Percentiles rank a stretch among this genome's conserved stretches.
Conservation (phyloP, 2,888 invertebrate genomes). For the Parnassius mnemosyne region DNA sequence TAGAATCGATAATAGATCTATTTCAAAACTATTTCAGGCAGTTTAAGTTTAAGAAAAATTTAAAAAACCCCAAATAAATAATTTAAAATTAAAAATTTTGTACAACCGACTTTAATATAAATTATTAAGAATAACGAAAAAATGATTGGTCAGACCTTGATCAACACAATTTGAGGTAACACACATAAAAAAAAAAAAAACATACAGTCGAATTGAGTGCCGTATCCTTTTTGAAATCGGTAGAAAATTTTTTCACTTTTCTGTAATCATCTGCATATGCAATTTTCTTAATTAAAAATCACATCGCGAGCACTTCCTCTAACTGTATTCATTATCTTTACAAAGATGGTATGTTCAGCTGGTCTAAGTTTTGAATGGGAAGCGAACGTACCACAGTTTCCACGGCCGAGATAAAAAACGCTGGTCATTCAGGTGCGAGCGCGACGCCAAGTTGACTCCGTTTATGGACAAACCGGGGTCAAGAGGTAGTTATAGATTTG, state of each 20-base stretch:
- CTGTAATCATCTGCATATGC: not conserved
- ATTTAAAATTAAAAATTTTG: no score
- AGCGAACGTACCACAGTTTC: slow-evolving; percentile 23
- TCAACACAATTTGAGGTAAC: no score
- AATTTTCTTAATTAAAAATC: not conserved
- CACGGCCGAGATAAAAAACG: slow-evolving; percentile 41
- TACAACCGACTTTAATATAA: no score
- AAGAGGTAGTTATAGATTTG: slow-evolving; percentile 31
- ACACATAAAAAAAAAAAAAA: no score
- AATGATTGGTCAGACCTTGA: no score
- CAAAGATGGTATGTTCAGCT: slow-evolving; percentile 33
- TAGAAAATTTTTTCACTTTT: not conserved
- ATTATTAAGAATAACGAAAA: no score
- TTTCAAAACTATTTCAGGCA: no score
- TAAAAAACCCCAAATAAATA: no score
- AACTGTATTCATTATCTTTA: slow-evolving; percentile 3
- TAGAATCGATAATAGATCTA: no score
- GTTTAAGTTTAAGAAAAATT: no score
- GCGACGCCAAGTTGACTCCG: slow-evolving; percentile 32
- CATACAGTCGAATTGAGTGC: no score
- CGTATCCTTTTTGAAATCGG: no score
- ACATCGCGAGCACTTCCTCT: not conserved
- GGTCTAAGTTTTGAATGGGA: slow-evolving; percentile 50
- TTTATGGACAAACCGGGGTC: slow-evolving; percentile 44
- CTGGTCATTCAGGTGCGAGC: slow-evolving; percentile 38